phyloP scores from a whole-genome alignment of 2,797 vertebrate genomes.

The Euthynnus affinis region DNA sequence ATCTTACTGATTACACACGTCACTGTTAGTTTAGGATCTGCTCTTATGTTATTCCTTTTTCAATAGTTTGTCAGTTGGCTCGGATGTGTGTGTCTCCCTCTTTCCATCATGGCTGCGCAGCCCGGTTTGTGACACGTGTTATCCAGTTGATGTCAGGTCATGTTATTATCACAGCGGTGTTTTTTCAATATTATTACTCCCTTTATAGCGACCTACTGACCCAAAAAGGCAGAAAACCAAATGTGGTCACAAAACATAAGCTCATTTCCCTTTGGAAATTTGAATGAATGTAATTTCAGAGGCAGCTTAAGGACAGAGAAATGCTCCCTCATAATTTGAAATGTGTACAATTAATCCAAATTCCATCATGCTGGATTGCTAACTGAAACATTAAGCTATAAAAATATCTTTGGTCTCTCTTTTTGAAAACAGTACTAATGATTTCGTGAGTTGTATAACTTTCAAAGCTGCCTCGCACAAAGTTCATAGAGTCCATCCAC shows the following conservation, averaged over 20 bases:
- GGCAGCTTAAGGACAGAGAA: constrained; percentile 63
- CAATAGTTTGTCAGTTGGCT: no score
- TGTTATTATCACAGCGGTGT: constrained; percentile 62
- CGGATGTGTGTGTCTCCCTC: no score
- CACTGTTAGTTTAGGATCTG: no score
- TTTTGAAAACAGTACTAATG: constrained; percentile 55
- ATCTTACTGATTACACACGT: no score
- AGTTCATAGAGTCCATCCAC: constrained; percentile 81
- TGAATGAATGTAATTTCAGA: constrained; percentile 68
- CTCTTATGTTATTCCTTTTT: no score
- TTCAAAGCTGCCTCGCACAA: constrained; percentile 65
- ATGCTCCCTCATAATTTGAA: constrained; percentile 62
- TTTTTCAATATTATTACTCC: constrained; percentile 75
- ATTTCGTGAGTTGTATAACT: constrained; percentile 64
- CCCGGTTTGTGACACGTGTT: constrained; percentile 5
- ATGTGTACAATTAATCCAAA: constrained; percentile 69
- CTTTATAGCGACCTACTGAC: constrained; percentile 82
- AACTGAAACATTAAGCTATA: constrained; percentile 52
- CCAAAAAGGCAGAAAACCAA: constrained; percentile 79
- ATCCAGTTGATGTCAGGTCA: constrained; percentile 66
- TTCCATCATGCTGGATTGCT: constrained; percentile 41
- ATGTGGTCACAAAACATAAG: constrained; percentile 78
- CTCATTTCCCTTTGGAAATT: constrained; percentile 77
- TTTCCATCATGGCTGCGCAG: no score
- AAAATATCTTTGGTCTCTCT: constrained; percentile 59